phyloP scores from a whole-genome alignment of 2,888 invertebrate species.

The Metellina segmentata region DNA sequence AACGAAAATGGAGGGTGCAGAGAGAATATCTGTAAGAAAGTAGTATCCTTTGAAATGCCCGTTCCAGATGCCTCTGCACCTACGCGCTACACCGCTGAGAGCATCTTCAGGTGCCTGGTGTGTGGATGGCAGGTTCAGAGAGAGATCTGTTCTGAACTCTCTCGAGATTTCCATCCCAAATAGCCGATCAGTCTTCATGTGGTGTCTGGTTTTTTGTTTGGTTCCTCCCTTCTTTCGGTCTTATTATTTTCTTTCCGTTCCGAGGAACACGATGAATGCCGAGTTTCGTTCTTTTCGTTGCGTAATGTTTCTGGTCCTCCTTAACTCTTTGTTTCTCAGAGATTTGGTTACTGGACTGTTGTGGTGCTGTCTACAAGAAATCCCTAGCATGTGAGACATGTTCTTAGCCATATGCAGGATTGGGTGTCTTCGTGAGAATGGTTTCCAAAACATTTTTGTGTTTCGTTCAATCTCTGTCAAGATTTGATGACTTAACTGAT shows the following conservation, averaged over 20 bases:
- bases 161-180: slow-evolving; percentile 68
- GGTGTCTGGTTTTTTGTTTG: slow-evolving; percentile 25
- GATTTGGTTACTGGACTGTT: neutral
- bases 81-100: slow-evolving; percentile 8
- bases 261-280: slow-evolving; percentile 13
- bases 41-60: slow-evolving; percentile 45
- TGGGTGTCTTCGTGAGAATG: too few relatives aligned
- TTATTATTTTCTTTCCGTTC: slow-evolving; percentile 2
- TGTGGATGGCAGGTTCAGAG: slow-evolving; percentile 43
- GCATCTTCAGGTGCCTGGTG: slow-evolving; percentile 45
- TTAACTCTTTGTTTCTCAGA: neutral
- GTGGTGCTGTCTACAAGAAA: too few relatives aligned
- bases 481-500: too few relatives aligned
- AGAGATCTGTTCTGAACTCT: slow-evolving; percentile 63
- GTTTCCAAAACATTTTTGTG: too few relatives aligned
- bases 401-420: too few relatives aligned
- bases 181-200: slow-evolving; percentile 66
- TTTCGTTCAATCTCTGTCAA: too few relatives aligned
- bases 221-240: neutral
- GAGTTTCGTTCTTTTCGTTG: neutral
- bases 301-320: neutral
- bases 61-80: slow-evolving; percentile 45
- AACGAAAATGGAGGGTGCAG: neutral
- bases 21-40: neutral
- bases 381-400: too few relatives aligned